Evolutionary conservation across 1,140 invertebrate genomes (phyloP).

Genomic region (Aporrectodea caliginosa): DNA sequence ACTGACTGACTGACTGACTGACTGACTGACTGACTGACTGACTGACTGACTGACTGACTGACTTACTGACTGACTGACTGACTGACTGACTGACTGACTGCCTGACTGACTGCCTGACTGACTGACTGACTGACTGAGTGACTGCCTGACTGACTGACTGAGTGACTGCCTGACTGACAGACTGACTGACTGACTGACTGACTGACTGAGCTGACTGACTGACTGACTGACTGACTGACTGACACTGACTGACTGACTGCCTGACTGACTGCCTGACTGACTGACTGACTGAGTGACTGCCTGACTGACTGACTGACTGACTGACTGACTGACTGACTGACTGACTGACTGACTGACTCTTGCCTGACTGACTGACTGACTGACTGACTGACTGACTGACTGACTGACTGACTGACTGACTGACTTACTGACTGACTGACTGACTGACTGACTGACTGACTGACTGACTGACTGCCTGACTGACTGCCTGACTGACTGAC

Average conservation of each 20-base stretch:
- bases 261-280: slow-evolving; percentile 10
- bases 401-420: slow-evolving; percentile 38
- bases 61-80: too few species aligned
- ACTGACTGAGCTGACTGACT: slow-evolving; percentile 26
- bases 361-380: too few species aligned
- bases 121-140: slow-evolving; percentile 27
- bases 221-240: slow-evolving; percentile 33
- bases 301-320: slow-evolving; percentile 13
- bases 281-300: slow-evolving; percentile 7
- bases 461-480: slow-evolving; percentile 24
- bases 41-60: too few species aligned
- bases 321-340: slow-evolving; percentile 32
- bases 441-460: slow-evolving; percentile 35
- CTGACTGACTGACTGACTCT: slow-evolving; percentile 36
- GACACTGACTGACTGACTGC: slow-evolving; percentile 23
- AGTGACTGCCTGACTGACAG: slow-evolving; percentile 33
- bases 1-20: too few species aligned
- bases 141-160: slow-evolving; percentile 23
- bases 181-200: slow-evolving; percentile 29
- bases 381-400: slow-evolving; percentile 38
- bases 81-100: too few species aligned
- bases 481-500: too few species aligned
- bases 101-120: slow-evolving; percentile 22
- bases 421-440: slow-evolving; percentile 39
- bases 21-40: too few species aligned